These are phyloP conservation scores for Caracal caracal DNA, from an alignment of 2,113 vertebrate species.

Conservation along the genomic window DNA sequence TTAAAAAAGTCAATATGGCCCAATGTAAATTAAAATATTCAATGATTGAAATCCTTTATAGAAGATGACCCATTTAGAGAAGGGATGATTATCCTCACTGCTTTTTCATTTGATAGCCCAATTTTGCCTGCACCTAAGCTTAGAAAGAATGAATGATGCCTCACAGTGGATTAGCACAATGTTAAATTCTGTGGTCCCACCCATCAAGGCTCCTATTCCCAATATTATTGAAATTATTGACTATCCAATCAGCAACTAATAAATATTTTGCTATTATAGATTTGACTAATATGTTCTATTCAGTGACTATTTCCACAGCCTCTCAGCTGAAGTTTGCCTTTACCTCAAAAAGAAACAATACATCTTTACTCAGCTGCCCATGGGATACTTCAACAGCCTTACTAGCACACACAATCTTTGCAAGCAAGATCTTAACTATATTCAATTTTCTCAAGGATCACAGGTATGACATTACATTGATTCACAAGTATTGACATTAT, in stretches of 20 bases:
- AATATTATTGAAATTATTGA: not conserved
- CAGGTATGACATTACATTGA: not conserved
- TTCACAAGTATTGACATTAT: not conserved
- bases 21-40: conserved; percentile 14
- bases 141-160: not conserved
- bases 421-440: not conserved
- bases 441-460: not conserved
- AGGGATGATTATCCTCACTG: not conserved
- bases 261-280: not conserved
- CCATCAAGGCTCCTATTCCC: not conserved
- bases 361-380: not conserved
- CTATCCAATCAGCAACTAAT: not conserved
- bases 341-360: not conserved
- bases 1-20: not conserved
- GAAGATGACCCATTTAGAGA: not conserved
- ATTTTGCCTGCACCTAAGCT: not conserved
- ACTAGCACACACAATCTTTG: not conserved
- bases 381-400: not conserved
- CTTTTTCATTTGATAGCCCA: not conserved
- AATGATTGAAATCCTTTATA: not conserved
- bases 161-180: not conserved
- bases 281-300: not conserved
- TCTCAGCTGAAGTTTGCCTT: not conserved
- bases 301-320: not conserved
- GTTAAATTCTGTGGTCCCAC: not conserved